Evolutionary conservation across 1,140 invertebrate genomes (phyloP), one percentile per base, ranked within the genome.

Genomic region (Microplitis demolitor): DNA sequence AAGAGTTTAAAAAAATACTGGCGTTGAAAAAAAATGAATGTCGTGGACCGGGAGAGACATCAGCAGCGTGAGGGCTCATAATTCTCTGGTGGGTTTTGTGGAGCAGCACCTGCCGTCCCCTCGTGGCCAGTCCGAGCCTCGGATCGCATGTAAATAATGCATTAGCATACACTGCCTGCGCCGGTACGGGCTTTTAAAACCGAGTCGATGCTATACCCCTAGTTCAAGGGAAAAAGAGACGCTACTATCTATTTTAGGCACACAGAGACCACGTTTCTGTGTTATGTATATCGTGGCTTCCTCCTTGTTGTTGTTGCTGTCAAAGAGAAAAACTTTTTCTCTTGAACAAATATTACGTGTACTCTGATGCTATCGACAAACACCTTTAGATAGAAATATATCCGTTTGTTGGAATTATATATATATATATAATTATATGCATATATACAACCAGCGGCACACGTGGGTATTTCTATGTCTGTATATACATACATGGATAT

Each of bases 91-190:
- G 39, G 51, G 16, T 24, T 53, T 50, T 45, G 8, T 6, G 34
- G 31, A 24, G 39, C 34, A 64, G 69, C 69, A 71, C 69, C 69
- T 71, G 69, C 69, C 68, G 37, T 67, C 64, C 56, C 54, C 58
- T 68, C 58, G 56, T 68, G 60, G 16, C 34, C 62, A 63, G 72
- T 68, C 51, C 66, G 72, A 63, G 60, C 45, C 66, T 56, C 60
- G 66, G 66, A 68, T 68, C 60, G 60, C 66, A 73, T 73, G 72
- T 73, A 73, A 73, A 73, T 73, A 73, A 73, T 73, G 50, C 60
- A 69, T 73, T 73, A 73, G 50, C 66, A 73, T 73, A 64, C 24
- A 63, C 62, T 31, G 39, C 54, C 50, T 14, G 54, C 31, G 33
- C 31, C 62, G 24, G 39, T 66, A 37, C 14, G 39, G 33, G 51